Evolutionary conservation across 64 coral and sea anemone species (phyloP).

Genomic region (Pocillopora damicornis): DNA sequence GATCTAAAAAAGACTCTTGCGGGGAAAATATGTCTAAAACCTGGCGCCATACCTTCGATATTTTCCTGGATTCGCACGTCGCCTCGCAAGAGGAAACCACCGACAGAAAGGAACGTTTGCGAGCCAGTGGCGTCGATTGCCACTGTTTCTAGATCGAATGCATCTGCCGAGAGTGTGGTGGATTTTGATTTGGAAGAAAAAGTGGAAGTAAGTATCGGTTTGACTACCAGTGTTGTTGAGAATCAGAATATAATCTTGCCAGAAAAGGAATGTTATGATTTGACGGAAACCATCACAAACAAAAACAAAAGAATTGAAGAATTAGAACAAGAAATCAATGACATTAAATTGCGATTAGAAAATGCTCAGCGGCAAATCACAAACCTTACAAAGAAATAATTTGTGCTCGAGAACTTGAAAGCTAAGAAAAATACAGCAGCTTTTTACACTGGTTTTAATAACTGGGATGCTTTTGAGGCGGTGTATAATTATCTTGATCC

Average conservation of each 20-base stretch:
- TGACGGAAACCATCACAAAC: slow-evolving; percentile 22
- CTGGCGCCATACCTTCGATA: slow-evolving; percentile 38
- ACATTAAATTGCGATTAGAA: slow-evolving; percentile 9
- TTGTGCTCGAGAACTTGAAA: slow-evolving; percentile 12
- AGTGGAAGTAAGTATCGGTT: slow-evolving; percentile 19
- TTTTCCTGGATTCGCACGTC: slow-evolving; percentile 47
- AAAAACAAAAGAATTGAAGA: slow-evolving; percentile 25
- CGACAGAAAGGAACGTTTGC: not conserved
- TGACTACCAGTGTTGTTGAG: slow-evolving; percentile 11
- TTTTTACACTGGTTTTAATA: slow-evolving; percentile 54
- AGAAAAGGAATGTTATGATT: slow-evolving; percentile 22
- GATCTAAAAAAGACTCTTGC: slow-evolving; percentile 57
- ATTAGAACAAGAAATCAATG: slow-evolving; percentile 23
- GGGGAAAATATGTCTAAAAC: slow-evolving; percentile 41
- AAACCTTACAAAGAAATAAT: slow-evolving; percentile 26
- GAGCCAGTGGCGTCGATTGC: slow-evolving; percentile 23
- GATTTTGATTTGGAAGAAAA: slow-evolving; percentile 5
- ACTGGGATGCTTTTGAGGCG: slow-evolving; percentile 30
- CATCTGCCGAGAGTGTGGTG: not conserved
- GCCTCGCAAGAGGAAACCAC: slow-evolving; percentile 9
- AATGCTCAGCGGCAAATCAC: slow-evolving; percentile 25
- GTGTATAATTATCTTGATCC: slow-evolving; percentile 43
- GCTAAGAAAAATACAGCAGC: slow-evolving; percentile 22
- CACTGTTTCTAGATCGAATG: slow-evolving; percentile 28
- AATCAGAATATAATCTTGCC: slow-evolving; percentile 9